phyloP scores from a whole-genome alignment of 37 sponge, comb jelly and placozoan species.

The Halichondria panicea region DNA sequence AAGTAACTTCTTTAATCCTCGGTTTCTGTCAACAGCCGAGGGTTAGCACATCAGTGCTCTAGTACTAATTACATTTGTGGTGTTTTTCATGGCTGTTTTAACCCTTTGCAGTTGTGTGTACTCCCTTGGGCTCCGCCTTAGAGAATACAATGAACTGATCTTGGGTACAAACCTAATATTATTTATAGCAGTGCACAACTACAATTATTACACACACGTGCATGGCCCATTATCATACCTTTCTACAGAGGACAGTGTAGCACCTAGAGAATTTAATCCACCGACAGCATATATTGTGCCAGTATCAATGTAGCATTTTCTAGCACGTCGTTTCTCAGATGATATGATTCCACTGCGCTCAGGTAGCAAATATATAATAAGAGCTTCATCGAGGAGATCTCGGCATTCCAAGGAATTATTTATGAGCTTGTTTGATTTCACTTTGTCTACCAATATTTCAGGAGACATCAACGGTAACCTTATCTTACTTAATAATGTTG shows the following conservation, averaged over 20 bases:
- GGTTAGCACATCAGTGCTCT: too few relatives aligned
- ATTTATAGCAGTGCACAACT: not conserved
- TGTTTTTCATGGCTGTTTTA: too few relatives aligned
- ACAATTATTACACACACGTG: not conserved
- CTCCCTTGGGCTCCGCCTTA: too few relatives aligned
- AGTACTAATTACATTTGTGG: too few relatives aligned
- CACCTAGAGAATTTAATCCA: constrained; percentile 52
- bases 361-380: constrained; percentile 46
- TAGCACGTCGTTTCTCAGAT: constrained; percentile 5
- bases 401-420: constrained; percentile 42
- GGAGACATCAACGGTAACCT: constrained; percentile 56
- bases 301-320: constrained; percentile 20
- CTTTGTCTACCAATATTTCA: constrained; percentile 44
- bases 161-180: not conserved
- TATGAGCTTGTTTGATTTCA: constrained; percentile 26
- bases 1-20: too few relatives aligned
- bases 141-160: not conserved
- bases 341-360: constrained; percentile 34
- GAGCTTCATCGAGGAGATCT: constrained; percentile 63
- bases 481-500: constrained; percentile 28
- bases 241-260: constrained; percentile 56
- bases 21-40: too few relatives aligned
- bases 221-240: constrained; percentile 3
- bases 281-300: constrained; percentile 70
- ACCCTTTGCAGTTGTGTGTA: too few relatives aligned